A percentile compares a stretch with the other conserved stretches of the same genome.
phyloP scores from a whole-genome alignment of 2,113 vertebrate species.

The Amazona vittata region DNA sequence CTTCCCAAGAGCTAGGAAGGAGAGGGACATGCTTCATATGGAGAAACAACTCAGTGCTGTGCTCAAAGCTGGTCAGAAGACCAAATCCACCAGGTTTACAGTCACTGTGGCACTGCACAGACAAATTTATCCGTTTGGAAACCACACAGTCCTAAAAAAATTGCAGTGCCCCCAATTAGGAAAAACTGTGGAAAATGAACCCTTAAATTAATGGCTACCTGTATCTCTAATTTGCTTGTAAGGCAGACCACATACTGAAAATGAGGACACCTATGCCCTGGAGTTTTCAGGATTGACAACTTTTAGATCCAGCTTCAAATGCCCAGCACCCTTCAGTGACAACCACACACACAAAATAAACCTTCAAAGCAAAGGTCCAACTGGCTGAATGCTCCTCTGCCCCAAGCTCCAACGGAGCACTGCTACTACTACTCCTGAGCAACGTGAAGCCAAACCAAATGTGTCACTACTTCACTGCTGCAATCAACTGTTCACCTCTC shows the following conservation, averaged over 20 bases:
- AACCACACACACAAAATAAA: not conserved
- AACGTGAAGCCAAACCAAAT: not conserved
- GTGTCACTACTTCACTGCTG: not conserved
- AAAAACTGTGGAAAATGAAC: not conserved
- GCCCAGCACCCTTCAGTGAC: not conserved
- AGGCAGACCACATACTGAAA: not conserved
- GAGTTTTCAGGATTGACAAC: not conserved
- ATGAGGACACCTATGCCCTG: not conserved
- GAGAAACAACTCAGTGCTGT: not conserved
- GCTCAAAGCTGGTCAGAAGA: not conserved
- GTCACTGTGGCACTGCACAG: not conserved
- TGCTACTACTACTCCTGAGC: not conserved
- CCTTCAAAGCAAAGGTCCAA: not conserved
- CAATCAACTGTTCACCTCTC: not conserved
- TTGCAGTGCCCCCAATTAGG: not conserved
- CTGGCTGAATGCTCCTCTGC: not conserved
- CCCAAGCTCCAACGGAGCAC: not conserved
- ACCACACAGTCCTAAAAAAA: not conserved
- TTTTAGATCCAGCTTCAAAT: not conserved
- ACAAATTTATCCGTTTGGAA: not conserved
- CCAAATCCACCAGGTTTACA: not conserved
- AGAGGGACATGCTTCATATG: not conserved
- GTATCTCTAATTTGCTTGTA: not conserved
- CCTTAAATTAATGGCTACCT: not conserved
- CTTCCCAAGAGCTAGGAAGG: not conserved